These are phyloP conservation scores for Caenorhabditis virilis DNA, from an alignment of 2,888 invertebrate species.

Conservation along the genomic window DNA sequence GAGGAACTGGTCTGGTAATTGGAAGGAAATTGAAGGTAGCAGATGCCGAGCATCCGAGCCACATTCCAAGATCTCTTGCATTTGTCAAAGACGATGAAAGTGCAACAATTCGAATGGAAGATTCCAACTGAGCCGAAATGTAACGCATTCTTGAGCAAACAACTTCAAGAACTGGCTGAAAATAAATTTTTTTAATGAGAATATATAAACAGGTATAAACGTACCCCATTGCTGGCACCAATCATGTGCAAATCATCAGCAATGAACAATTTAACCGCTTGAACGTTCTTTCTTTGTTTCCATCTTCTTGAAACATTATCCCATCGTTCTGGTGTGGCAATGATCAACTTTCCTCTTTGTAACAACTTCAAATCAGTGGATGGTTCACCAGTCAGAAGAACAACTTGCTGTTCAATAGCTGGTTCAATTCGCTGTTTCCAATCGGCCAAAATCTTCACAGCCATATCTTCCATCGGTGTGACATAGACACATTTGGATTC, in stretches of 20 bases:
- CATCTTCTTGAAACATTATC: conserved; percentile 95
- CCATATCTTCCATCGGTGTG: conserved; percentile 86
- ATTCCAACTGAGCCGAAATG: conserved; percentile 85
- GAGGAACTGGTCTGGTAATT: conserved; percentile 89
- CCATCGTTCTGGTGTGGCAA: conserved; percentile 83
- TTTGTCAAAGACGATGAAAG: conserved; percentile 90
- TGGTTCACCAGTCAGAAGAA: conserved; percentile 92
- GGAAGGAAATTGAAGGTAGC: conserved; percentile 98
- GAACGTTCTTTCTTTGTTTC: conserved; percentile 98
- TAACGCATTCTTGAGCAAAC: conserved; percentile 88
- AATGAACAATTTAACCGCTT: conserved; percentile 92
- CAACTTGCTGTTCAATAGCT: conserved; percentile 79
- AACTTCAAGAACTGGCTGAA: conserved; percentile 85
- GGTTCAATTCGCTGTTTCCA: conserved; percentile 82
- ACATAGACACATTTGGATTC: conserved; percentile 85
- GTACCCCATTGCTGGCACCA: conserved; percentile 72
- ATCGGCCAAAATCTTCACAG: conserved; percentile 81
- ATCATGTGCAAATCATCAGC: conserved; percentile 89
- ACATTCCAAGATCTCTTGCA: conserved; percentile 74
- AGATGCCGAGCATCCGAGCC: conserved; percentile 81
- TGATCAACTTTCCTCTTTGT: conserved; percentile 81
- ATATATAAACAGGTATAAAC: conserved; percentile 21
- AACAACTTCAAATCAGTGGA: conserved; percentile 92
- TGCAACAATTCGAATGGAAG: conserved; percentile 78
- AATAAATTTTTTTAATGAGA: neutral